phyloP scores from a whole-genome alignment of 1,140 invertebrate species.

The Anoplophora glabripennis region DNA sequence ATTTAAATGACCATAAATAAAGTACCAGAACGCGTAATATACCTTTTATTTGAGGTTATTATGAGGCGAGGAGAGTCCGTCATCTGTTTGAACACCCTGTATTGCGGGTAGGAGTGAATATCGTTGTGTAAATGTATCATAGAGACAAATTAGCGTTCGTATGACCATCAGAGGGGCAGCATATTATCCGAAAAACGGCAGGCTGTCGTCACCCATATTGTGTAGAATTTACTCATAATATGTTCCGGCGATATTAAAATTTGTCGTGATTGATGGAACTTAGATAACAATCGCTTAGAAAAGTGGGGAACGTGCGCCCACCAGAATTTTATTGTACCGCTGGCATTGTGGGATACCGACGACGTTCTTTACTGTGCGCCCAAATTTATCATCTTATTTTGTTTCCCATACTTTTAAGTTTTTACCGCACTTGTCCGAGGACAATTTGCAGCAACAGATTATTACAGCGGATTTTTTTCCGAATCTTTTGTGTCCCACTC shows the following conservation, averaged over 20 bases:
- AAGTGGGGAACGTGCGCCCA: constrained; percentile 26
- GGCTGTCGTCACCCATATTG: constrained; percentile 17
- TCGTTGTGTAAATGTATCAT: no score
- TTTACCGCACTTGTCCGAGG: constrained; percentile 2
- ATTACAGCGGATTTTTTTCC: no score
- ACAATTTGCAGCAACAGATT: no score
- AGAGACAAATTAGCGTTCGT: no score
- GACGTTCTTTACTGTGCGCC: constrained; percentile 34
- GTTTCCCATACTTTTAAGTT: background rate
- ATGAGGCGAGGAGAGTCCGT: no score
- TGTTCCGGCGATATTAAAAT: constrained; percentile 46
- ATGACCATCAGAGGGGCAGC: no score
- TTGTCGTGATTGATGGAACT: constrained; percentile 47
- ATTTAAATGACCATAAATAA: no score
- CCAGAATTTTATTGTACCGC: constrained; percentile 33
- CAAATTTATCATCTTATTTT: constrained; percentile 37
- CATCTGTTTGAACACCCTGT: no score
- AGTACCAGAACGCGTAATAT: no score
- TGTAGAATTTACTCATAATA: constrained; percentile 30
- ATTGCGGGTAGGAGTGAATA: no score
- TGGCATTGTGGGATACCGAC: constrained; percentile 31
- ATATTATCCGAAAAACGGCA: background rate
- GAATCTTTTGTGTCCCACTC: no score
- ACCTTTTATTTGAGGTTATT: no score
- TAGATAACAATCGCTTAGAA: constrained; percentile 39